These are phyloP conservation scores for Hydropsyche tenuis DNA, from an alignment of 1,140 invertebrate species.

Conservation along the genomic window DNA sequence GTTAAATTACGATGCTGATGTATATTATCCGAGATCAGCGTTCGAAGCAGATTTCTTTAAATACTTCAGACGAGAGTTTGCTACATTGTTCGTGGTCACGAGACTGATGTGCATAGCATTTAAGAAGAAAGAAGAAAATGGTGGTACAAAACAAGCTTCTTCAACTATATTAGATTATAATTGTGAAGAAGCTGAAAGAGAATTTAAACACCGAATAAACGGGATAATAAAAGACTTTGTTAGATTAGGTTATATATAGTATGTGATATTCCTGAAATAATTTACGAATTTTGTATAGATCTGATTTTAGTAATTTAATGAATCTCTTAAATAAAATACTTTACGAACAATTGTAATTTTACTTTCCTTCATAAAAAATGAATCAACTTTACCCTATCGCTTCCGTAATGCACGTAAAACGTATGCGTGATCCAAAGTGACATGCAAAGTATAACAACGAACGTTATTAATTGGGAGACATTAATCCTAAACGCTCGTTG, in stretches of 20 bases:
- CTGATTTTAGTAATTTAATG: not conserved
- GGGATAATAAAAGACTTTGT: constrained; percentile 34
- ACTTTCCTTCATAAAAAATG: too few species aligned
- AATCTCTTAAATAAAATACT: not conserved
- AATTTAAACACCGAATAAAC: constrained; percentile 38
- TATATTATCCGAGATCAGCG: constrained; percentile 30
- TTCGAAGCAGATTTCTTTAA: constrained; percentile 36
- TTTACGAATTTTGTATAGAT: not conserved
- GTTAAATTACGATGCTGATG: constrained; percentile 29
- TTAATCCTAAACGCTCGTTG: not conserved
- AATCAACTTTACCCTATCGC: too few species aligned
- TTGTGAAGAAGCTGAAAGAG: constrained; percentile 40
- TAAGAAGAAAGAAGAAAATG: not conserved
- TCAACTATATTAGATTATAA: constrained; percentile 44
- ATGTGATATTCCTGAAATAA: not conserved
- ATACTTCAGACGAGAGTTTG: constrained; percentile 37
- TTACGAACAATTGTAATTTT: not conserved
- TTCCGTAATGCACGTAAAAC: not conserved
- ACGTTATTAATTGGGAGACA: not conserved
- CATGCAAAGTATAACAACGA: not conserved
- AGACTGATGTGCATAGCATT: constrained; percentile 41
- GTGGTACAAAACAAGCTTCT: constrained; percentile 18
- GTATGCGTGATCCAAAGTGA: not conserved
- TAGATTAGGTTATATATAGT: constrained; percentile 16
- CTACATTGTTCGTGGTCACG: constrained; percentile 30